Evolutionary conservation across 1,140 invertebrate species (phyloP), one percentile per base, ranked within the genome.

Genomic region (Sitophilus oryzae): DNA sequence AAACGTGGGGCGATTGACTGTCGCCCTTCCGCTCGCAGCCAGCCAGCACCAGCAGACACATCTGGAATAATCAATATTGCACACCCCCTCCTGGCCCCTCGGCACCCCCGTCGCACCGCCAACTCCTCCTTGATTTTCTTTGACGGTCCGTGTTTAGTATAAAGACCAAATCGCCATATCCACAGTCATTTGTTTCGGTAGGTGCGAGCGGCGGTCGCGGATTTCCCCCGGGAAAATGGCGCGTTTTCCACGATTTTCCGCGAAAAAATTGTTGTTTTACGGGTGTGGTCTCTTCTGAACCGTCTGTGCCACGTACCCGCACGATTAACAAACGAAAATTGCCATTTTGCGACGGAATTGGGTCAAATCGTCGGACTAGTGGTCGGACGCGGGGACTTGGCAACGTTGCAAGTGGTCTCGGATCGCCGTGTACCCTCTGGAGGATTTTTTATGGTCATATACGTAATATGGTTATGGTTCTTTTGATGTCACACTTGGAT

Each of bases 1-100:
- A n/a, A 30, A 30, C 25, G 10, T 2, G 11, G 40, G 40, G 40
- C 15, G 21, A 42, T 42, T 42, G 15, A 42, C 40, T 11, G 6
- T n/a, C 40, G 40, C 40, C 40, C 40, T 41, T 41, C 38, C 19
- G 40, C 40, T 18, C 40, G 19, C 40, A 20, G 40, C 40, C 40
- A 42, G 40, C 40, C 40, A 42, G 40, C 40, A 42, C 40, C 40
- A 42, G 40, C 40, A 5, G 44, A 56, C 52, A 46, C 46, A 59
- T 63, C 56, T 45, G 57, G 57, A 60, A 63, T 60, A 60, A 63
- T 60, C 60, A 62, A 62, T 62, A 62, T 57, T 60, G 54, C 58
- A 60, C 60, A 55, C 51, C 52, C 53, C 37, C 58, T 44, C 51
- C 58, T 49, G 21, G 14, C 38, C 22, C 37, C 36, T 42, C 25